Evolutionary conservation across 1,140 invertebrate genomes (phyloP).

Genomic region (Medauroidea extradentata): DNA sequence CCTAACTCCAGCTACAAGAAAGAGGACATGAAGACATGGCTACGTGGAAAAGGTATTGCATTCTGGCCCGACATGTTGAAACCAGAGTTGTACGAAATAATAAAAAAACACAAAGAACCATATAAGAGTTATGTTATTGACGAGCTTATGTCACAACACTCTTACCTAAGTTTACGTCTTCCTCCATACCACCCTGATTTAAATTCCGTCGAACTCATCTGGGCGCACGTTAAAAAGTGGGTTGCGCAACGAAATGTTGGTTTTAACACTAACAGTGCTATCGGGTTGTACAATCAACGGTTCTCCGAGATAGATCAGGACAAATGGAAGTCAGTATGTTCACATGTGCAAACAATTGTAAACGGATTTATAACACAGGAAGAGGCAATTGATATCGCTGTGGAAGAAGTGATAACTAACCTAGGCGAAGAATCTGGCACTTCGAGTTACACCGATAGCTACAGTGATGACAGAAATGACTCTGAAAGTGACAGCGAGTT

Average conservation of each 20-base stretch:
- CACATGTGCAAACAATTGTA: neutral
- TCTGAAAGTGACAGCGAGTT: too few relatives aligned
- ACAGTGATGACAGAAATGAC: too few relatives aligned
- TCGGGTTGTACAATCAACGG: neutral
- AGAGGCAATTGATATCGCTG: too few relatives aligned
- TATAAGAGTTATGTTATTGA: constrained; percentile 9
- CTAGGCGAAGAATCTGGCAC: too few relatives aligned
- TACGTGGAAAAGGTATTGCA: neutral
- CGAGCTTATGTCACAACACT: constrained; percentile 7
- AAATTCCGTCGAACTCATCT: constrained; percentile 28
- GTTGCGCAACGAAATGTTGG: constrained; percentile 5
- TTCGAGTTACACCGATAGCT: too few relatives aligned
- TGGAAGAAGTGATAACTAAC: too few relatives aligned
- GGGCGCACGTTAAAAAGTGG: constrained; percentile 18
- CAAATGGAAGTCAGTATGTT: neutral
- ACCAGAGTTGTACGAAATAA: neutral
- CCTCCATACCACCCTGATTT: constrained; percentile 25
- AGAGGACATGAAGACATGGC: neutral
- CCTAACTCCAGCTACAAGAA: too few relatives aligned
- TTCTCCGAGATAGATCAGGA: neutral
- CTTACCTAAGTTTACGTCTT: constrained; percentile 17
- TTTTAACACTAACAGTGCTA: too few relatives aligned
- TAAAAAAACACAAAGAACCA: neutral
- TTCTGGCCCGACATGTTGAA: neutral
- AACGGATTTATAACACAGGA: too few relatives aligned